Evolutionary conservation across 2,113 vertebrate species (phyloP), one percentile per base, ranked within the genome.

Genomic region (Halichoerus grypus): DNA sequence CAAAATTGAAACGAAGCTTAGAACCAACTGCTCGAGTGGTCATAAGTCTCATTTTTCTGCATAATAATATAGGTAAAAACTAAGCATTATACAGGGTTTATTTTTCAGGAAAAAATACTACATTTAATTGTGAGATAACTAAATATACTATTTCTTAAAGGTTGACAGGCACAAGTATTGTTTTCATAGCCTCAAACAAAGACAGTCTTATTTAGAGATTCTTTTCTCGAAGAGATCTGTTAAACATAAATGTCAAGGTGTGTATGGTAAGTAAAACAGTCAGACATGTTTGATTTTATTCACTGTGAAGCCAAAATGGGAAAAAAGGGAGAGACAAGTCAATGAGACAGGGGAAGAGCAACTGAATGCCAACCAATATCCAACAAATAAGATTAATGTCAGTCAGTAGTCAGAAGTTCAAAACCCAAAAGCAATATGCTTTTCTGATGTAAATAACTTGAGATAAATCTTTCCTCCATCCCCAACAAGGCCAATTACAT

Each of bases 301-400:
- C 49, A 93, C 63, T 4, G 42, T 59, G 21, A 97, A 97, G 89
- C 7, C 74, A 92, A 86, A 77, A 90, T 53, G 63, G 39, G 51
- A 94, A 93, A 93, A 57, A 51, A 8, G 10, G 53, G 31, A 1
- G 1, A 97, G 89, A 57, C 19, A 63, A 96, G 79, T 95, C 80
- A 95, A 49, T 82, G 96, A 82, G 79, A 86, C 26, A 39, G 16
- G 33, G 24, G 19, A 1, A 95, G 22, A 96, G 57, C 24, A n/a
- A 96, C 13, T 95, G 96, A 98, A 98, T 59, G n/a, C 42, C 95
- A 98, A 95, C 80, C 92, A 53, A 91, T 80, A 97, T 93, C 93
- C 90, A 85, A 77, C 72, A 74, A 96, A 94, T 42, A 88, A 82
- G 93, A 95, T 87, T 96, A 94, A 83, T 21, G 21, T 76, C 19